These are phyloP conservation scores for Amphipoea lucens DNA, from an alignment of 2,888 invertebrate species.

Conservation along the genomic window DNA sequence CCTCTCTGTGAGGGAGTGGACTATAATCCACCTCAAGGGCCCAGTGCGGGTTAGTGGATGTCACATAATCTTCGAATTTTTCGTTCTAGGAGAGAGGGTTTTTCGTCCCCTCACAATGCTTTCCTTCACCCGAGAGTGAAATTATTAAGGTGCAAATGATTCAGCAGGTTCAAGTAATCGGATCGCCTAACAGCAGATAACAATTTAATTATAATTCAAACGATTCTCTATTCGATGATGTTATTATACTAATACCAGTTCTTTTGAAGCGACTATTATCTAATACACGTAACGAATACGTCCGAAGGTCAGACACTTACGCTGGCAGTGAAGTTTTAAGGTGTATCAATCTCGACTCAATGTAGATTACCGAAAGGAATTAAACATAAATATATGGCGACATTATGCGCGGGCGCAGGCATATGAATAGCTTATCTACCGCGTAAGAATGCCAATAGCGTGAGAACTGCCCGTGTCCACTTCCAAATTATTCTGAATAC, in stretches of 20 bases:
- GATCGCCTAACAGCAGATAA: slow-evolving; percentile 45
- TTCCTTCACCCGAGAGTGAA: neutral
- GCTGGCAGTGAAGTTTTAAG: slow-evolving; percentile 46
- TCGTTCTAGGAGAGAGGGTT: neutral
- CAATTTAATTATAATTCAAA: slow-evolving; percentile 55
- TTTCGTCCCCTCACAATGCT: too few relatives aligned
- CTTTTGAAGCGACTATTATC: slow-evolving; percentile 46
- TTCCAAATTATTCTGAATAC: slow-evolving; percentile 87
- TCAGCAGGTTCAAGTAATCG: slow-evolving; percentile 35
- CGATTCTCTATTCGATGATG: slow-evolving; percentile 48
- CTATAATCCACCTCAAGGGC: neutral
- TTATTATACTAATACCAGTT: slow-evolving; percentile 59
- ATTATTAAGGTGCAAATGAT: slow-evolving; percentile 35
- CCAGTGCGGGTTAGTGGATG: neutral
- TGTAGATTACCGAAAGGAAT: slow-evolving; percentile 52
- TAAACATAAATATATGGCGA: slow-evolving; percentile 65
- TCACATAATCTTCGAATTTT: neutral
- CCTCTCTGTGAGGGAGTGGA: neutral
- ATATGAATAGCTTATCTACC: slow-evolving; percentile 72
- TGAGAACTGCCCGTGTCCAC: slow-evolving; percentile 85
- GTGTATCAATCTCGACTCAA: slow-evolving; percentile 38
- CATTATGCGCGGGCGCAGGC: slow-evolving; percentile 67
- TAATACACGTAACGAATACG: slow-evolving; percentile 48
- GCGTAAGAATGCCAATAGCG: slow-evolving; percentile 83
- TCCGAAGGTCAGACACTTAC: slow-evolving; percentile 42